These are phyloP conservation scores for Ophion obscuratus DNA, from an alignment of 2,888 invertebrate species.

Conservation along the genomic window DNA sequence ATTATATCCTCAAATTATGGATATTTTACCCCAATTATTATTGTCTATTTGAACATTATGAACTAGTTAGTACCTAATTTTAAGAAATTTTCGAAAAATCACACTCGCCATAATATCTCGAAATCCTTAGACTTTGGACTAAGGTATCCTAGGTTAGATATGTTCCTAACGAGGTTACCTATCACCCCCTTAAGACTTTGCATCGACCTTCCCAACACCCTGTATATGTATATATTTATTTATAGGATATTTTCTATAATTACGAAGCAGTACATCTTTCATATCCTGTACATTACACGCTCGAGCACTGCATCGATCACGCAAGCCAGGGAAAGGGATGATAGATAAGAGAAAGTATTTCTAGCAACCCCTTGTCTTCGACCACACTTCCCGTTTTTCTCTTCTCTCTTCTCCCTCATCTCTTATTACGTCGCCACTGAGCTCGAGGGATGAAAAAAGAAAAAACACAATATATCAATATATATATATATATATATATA, in stretches of 20 bases:
- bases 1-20: too few relatives aligned
- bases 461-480: background rate
- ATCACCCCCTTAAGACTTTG: too few relatives aligned
- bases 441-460: constrained; percentile 39
- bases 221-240: background rate
- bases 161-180: too few relatives aligned
- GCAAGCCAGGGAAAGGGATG: constrained; percentile 52
- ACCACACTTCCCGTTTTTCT: constrained; percentile 32
- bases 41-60: too few relatives aligned
- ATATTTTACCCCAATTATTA: too few relatives aligned
- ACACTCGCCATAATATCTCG: too few relatives aligned
- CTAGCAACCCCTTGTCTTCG: constrained; percentile 55
- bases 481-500: constrained; percentile 2
- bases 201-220: too few relatives aligned
- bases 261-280: constrained; percentile 30
- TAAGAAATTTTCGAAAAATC: too few relatives aligned
- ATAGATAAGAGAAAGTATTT: constrained; percentile 49
- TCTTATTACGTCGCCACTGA: constrained; percentile 19
- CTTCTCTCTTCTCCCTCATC: constrained; percentile 23
- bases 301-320: constrained; percentile 43
- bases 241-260: background rate
- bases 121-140: too few relatives aligned
- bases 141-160: too few relatives aligned
- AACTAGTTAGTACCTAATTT: too few relatives aligned
- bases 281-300: constrained; percentile 46